Conservation (phyloP, 2,113 vertebrate genomes). For the Cepphus grylle region DNA sequence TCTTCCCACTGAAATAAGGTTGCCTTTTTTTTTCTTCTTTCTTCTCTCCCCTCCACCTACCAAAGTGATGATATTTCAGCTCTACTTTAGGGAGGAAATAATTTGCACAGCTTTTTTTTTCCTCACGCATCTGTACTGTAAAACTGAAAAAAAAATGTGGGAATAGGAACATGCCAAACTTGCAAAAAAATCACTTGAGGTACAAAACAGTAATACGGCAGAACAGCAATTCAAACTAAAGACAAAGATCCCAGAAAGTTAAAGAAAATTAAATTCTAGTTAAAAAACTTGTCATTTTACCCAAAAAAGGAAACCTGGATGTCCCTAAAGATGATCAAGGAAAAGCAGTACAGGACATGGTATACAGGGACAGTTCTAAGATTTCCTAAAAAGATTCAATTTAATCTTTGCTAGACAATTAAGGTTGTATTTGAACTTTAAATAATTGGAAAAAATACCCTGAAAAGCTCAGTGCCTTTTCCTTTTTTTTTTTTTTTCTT, state of each 20-base stretch:
- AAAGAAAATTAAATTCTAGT: background rate
- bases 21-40: background rate
- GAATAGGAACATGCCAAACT: background rate
- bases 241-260: background rate
- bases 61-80: background rate
- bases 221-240: background rate
- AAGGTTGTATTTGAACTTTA: background rate
- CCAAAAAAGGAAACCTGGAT: background rate
- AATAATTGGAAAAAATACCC: background rate
- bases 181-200: background rate
- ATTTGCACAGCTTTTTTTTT: background rate
- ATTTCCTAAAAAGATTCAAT: background rate
- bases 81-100: background rate
- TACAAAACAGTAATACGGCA: background rate
- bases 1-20: conserved; percentile 1
- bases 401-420: background rate
- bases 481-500: background rate
- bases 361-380: background rate
- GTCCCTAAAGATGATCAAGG: background rate
- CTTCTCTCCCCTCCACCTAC: background rate
- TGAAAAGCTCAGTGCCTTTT: background rate
- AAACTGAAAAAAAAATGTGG: background rate
- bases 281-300: background rate
- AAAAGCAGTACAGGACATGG: background rate
- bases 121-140: background rate